Conservation (phyloP, 2,113 vertebrate species). For the Perca fluviatilis region DNA sequence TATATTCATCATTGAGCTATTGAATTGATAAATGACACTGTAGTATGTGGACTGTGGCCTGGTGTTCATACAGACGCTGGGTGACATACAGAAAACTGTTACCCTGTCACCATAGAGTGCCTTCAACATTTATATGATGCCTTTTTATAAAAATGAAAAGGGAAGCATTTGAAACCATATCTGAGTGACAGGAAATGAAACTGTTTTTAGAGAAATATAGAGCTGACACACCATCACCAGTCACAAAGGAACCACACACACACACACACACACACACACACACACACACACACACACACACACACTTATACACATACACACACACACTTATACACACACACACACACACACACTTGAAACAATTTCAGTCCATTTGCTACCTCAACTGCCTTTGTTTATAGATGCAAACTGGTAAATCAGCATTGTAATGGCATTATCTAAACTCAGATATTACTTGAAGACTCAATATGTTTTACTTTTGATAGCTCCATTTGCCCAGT, state of each 20-base stretch:
- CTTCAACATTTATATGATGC: slow-evolving; percentile 11
- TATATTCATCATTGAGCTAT: not conserved
- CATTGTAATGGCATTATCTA: not conserved
- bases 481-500: not conserved
- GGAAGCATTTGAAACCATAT: slow-evolving; percentile 56
- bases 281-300: not conserved
- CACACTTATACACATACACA: not conserved
- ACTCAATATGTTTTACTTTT: not conserved
- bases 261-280: slow-evolving; percentile 11
- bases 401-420: not conserved
- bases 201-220: slow-evolving; percentile 65
- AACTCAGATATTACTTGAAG: not conserved
- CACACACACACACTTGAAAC: not conserved
- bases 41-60: not conserved
- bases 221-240: slow-evolving; percentile 59
- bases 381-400: not conserved
- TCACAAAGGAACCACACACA: slow-evolving; percentile 20
- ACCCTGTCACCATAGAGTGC: not conserved
- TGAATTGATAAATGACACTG: not conserved
- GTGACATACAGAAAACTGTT: not conserved
- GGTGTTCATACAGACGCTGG: not conserved
- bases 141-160: slow-evolving; percentile 54
- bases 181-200: slow-evolving; percentile 75
- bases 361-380: slow-evolving; percentile 2
- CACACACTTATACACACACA: not conserved